Evolutionary conservation across 2,113 vertebrate genomes (phyloP).

Genomic region (Tetrax tetrax): DNA sequence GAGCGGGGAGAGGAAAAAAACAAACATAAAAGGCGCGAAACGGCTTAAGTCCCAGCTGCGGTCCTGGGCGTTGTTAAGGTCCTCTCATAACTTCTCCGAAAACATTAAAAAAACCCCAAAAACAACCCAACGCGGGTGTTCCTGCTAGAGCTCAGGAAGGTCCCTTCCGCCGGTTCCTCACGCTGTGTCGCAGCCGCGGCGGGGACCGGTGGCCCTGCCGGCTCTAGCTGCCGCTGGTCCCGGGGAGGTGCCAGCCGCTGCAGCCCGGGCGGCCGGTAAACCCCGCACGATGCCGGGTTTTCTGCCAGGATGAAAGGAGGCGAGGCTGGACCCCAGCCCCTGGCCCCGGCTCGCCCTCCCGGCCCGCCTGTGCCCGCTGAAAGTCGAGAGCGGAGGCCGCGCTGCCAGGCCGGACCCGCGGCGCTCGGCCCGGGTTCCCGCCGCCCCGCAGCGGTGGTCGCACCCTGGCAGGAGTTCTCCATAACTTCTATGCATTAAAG

Average conservation of each 20-base stretch:
- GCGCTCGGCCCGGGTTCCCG: neutral
- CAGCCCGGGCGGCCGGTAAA: neutral
- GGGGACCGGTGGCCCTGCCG: too few species aligned
- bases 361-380: accelerated
- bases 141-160: too few species aligned
- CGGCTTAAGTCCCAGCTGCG: accelerated
- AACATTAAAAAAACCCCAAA: neutral
- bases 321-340: too few species aligned
- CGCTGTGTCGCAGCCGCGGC: too few species aligned
- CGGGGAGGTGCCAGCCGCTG: too few species aligned
- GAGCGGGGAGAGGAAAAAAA: accelerated
- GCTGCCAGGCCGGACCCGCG: accelerated
- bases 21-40: neutral
- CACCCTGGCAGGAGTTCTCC: neutral
- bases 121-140: too few species aligned
- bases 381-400: neutral
- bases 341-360: neutral
- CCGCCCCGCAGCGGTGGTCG: accelerated
- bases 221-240: too few species aligned
- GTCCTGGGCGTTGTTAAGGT: too few species aligned
- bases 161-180: too few species aligned
- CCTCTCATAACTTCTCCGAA: too few species aligned
- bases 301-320: too few species aligned
- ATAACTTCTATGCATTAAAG: neutral
- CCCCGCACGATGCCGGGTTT: accelerated